phyloP scores from a whole-genome alignment of 2,113 vertebrate species.

The Jacana jacana region DNA sequence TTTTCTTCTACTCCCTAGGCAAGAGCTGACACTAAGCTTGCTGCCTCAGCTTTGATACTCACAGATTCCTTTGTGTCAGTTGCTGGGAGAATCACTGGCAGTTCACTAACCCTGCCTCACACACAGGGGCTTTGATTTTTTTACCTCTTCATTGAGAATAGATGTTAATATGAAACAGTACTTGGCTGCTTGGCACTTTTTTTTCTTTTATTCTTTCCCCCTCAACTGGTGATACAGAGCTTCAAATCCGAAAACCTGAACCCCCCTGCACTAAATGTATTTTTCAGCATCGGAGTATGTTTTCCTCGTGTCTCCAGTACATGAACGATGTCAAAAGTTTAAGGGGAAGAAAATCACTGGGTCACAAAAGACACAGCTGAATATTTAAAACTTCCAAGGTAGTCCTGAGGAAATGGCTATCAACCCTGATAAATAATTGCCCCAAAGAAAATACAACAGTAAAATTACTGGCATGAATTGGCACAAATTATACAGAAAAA shows the following conservation, averaged over 20 bases:
- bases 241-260: not conserved
- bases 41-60: constrained; percentile 28
- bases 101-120: constrained; percentile 17
- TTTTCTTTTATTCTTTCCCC: too few species aligned
- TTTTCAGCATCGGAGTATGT: not conserved
- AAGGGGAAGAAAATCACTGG: not conserved
- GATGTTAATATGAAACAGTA: constrained; percentile 38
- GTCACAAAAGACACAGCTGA: not conserved
- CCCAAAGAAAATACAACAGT: not conserved
- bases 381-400: not conserved
- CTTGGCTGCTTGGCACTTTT: not conserved
- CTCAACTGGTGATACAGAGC: not conserved
- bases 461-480: not conserved
- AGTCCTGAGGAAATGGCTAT: not conserved
- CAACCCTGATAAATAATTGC: not conserved
- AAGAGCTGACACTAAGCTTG: constrained; percentile 24
- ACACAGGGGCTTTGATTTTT: constrained; percentile 45
- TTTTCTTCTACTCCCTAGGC: constrained; percentile 47
- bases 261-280: not conserved
- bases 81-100: constrained; percentile 58
- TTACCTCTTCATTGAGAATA: constrained; percentile 43
- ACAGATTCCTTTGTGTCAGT: constrained; percentile 44
- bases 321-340: not conserved
- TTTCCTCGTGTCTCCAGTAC: not conserved
- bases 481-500: not conserved